Evolutionary conservation across 2,888 invertebrate species (phyloP).

Genomic region (Campoplex capitator): DNA sequence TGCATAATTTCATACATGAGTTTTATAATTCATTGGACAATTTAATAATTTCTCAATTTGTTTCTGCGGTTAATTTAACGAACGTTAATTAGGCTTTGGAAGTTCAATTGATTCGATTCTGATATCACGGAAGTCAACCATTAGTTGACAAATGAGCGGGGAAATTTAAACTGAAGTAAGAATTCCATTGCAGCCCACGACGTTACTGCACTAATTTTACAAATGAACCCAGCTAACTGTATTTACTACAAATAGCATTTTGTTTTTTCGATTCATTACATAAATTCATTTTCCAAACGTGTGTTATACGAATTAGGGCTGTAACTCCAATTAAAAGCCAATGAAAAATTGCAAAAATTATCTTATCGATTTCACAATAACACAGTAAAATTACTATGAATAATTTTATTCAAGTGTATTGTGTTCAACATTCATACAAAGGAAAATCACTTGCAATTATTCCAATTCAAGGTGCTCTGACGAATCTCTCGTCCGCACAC

Average conservation of each 20-base stretch:
- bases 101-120: constrained; percentile 29
- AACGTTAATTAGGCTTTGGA: constrained; percentile 12
- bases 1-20: background rate
- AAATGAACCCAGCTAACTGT: background rate
- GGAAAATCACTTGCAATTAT: too few relatives aligned
- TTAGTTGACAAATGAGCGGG: constrained; percentile 41
- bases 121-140: constrained; percentile 32
- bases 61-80: background rate
- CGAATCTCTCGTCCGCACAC: too few relatives aligned
- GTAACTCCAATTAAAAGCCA: background rate
- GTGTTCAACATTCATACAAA: too few relatives aligned
- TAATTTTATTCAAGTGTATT: too few relatives aligned
- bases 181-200: background rate
- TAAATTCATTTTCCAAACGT: background rate
- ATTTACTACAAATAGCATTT: background rate
- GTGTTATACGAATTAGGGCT: background rate
- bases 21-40: constrained; percentile 25
- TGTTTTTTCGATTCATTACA: background rate
- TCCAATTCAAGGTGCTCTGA: too few relatives aligned
- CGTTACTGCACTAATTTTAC: background rate
- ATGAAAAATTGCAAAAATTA: background rate
- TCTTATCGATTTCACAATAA: background rate
- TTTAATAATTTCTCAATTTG: constrained; percentile 26
- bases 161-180: constrained; percentile 35
- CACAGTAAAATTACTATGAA: background rate